A percentile compares a stretch with the other conserved stretches of the same genome.
These are phyloP conservation scores for Junonia oenone DNA, from an alignment of 2,888 invertebrate genomes.

Conservation along the genomic window DNA sequence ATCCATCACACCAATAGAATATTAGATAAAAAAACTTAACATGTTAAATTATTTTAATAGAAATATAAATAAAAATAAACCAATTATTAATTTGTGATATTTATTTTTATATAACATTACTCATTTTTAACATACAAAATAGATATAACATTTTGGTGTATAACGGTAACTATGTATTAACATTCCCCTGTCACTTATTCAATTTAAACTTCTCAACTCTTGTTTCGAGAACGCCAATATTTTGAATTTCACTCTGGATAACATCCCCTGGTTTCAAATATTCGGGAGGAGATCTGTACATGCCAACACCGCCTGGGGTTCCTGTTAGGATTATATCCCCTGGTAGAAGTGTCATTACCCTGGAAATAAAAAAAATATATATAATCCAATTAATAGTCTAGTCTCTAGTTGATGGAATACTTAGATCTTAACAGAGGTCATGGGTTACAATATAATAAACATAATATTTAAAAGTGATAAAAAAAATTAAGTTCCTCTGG, in stretches of 20 bases:
- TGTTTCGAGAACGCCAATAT: constrained; percentile 54
- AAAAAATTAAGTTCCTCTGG: no score
- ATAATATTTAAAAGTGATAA: no score
- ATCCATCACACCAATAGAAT: no score
- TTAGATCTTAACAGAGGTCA: no score
- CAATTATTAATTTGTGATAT: no score
- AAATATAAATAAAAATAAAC: no score
- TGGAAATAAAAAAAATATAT: constrained; percentile 68
- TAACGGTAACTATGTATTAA: not conserved
- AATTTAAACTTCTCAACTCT: constrained; percentile 45
- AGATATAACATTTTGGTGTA: not conserved
- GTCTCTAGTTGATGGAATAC: no score
- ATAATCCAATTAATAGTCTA: no score
- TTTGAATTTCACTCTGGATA: constrained; percentile 80
- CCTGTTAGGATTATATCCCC: constrained; percentile 94
- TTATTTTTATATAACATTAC: not conserved
- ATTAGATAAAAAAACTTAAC: no score
- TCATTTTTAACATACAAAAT: not conserved
- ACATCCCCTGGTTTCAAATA: constrained; percentile 89
- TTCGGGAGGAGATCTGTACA: constrained; percentile 86
- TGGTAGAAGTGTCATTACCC: constrained; percentile 88
- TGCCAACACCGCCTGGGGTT: constrained; percentile 89
- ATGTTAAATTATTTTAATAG: no score
- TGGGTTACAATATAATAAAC: no score
- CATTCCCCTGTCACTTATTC: not conserved